Percentiles rank a stretch among this genome's conserved stretches.
phyloP scores from a whole-genome alignment of 1,140 invertebrate species.

The Meloidogyne hapla region DNA sequence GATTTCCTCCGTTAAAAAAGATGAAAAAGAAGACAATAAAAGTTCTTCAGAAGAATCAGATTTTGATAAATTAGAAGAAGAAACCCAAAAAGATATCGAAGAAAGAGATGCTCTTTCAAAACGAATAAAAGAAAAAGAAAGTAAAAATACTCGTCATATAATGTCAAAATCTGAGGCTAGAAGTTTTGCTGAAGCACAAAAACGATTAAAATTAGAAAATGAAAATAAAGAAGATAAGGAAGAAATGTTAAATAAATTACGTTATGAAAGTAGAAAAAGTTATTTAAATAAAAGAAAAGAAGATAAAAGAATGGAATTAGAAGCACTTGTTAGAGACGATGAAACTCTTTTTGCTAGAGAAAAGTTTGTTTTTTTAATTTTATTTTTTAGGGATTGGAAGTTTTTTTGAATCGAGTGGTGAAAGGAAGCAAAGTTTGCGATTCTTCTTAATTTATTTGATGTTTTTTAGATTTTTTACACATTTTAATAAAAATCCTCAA shows the following conservation, averaged over 20 bases:
- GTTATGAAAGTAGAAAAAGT: constrained; percentile 79
- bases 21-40: not conserved
- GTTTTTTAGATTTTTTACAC: too few species aligned
- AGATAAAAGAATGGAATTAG: constrained; percentile 91
- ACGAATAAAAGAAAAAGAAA: constrained; percentile 83
- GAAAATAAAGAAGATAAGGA: constrained; percentile 22
- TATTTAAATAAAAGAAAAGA: constrained; percentile 93
- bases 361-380: constrained; percentile 68
- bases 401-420: not conserved
- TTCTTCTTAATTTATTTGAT: too few species aligned
- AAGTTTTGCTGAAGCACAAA: constrained; percentile 85
- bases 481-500: too few species aligned
- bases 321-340: constrained; percentile 91
- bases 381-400: not conserved
- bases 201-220: constrained; percentile 76
- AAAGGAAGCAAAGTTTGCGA: not conserved
- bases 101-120: constrained; percentile 91
- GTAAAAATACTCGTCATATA: constrained; percentile 73
- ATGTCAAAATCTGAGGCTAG: constrained; percentile 72
- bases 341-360: constrained; percentile 88
- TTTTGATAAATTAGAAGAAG: constrained; percentile 66
- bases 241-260: constrained; percentile 69
- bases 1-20: not conserved
- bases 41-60: constrained; percentile 50
- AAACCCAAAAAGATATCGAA: constrained; percentile 77